Conservation (phyloP, 2,797 vertebrate genomes). For the Pachyuromys duprasi region DNA sequence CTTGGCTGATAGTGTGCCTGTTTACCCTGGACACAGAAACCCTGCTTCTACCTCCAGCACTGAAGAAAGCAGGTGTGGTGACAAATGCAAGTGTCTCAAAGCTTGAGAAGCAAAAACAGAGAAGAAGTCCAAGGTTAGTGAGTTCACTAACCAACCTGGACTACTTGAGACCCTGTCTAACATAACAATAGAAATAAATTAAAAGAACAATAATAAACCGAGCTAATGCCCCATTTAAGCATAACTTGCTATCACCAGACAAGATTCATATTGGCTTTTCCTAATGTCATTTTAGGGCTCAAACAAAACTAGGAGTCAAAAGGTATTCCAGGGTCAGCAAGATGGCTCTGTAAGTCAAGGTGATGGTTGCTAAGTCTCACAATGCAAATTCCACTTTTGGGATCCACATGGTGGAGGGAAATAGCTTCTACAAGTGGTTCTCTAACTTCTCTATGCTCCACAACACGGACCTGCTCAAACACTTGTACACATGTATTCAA, state of each 20-base stretch:
- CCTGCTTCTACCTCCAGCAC: not conserved
- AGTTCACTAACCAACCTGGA: not conserved
- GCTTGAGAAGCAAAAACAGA: not conserved
- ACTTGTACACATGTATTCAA: not conserved
- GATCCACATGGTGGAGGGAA: not conserved
- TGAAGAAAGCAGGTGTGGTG: not conserved
- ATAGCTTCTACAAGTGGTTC: not conserved
- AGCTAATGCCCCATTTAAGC: not conserved
- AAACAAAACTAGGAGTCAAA: conserved; percentile 18
- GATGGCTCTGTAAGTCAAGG: not conserved
- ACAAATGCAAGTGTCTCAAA: not conserved
- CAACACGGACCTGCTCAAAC: not conserved
- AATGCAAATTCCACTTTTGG: not conserved
- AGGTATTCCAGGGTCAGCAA: not conserved
- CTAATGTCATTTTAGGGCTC: not conserved
- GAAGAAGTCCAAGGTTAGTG: not conserved
- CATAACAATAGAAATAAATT: not conserved
- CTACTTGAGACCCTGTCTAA: not conserved
- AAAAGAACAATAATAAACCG: not conserved
- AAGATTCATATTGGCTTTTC: not conserved
- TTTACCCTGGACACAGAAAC: not conserved
- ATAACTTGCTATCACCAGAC: not conserved
- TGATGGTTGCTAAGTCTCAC: not conserved
- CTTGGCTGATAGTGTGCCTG: too few relatives aligned
- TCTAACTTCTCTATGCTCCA: not conserved